Conservation (phyloP, 1,140 invertebrate genomes). For the Ridgeia piscesae region DNA sequence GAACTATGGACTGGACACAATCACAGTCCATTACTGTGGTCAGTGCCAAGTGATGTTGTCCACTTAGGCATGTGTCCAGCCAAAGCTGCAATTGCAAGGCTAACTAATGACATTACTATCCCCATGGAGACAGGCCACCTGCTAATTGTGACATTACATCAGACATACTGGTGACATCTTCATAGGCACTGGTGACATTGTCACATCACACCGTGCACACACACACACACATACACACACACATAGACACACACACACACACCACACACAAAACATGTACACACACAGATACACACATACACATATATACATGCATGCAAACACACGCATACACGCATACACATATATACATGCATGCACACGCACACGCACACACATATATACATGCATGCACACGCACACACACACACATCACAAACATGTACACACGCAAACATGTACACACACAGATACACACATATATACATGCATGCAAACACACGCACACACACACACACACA, state of each 20-base stretch:
- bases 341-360: not conserved
- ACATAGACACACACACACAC: not conserved
- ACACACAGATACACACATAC: not conserved
- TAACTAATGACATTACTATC: not conserved
- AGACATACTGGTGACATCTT: too few relatives aligned
- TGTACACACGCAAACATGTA: too few relatives aligned
- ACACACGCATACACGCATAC: not conserved
- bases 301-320: not conserved
- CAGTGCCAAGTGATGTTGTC: not conserved
- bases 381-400: too few relatives aligned
- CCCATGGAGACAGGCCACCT: not conserved
- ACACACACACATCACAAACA: not conserved
- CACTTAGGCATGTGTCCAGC: too few relatives aligned
- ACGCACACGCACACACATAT: not conserved
- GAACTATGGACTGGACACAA: not conserved
- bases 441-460: not conserved
- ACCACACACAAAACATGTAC: too few relatives aligned
- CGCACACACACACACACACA: not conserved
- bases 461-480: too few relatives aligned
- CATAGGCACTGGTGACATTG: not conserved
- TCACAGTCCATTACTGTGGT: not conserved
- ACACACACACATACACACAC: not conserved
- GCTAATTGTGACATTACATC: not conserved
- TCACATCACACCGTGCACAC: not conserved
- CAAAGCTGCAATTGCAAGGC: not conserved